Evolutionary conservation across 2,888 invertebrate genomes (phyloP).

Genomic region (Eilema depressum): DNA sequence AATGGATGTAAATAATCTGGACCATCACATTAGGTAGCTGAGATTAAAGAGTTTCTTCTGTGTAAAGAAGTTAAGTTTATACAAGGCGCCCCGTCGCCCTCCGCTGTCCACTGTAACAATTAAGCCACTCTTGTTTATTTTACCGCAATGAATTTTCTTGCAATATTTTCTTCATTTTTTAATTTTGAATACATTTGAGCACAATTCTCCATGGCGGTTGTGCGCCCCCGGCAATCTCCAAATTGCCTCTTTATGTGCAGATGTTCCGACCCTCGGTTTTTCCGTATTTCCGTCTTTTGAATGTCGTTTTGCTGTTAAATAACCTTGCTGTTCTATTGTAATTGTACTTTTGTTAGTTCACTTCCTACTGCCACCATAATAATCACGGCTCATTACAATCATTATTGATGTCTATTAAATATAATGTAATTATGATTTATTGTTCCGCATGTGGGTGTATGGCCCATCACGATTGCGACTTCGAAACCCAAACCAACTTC

Average conservation of each 20-base stretch:
- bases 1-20: slow-evolving; percentile 8
- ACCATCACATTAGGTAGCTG: slow-evolving; percentile 23
- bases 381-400: not conserved
- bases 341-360: slow-evolving; percentile 76
- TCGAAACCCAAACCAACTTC: not conserved
- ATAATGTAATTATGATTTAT: not conserved
- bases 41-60: slow-evolving; percentile 35
- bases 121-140: slow-evolving; percentile 84
- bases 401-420: not conserved
- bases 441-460: no score
- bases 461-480: no score
- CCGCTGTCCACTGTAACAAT: slow-evolving; percentile 69
- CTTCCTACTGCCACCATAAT: slow-evolving; percentile 55
- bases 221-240: slow-evolving; percentile 86
- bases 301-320: slow-evolving; percentile 86
- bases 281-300: slow-evolving; percentile 86
- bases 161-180: slow-evolving; percentile 83
- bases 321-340: slow-evolving; percentile 83
- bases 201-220: slow-evolving; percentile 83
- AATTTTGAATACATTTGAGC: slow-evolving; percentile 86
- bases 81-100: slow-evolving; percentile 38
- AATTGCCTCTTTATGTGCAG: slow-evolving; percentile 87
- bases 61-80: slow-evolving; percentile 38
- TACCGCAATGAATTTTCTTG: slow-evolving; percentile 83
- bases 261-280: slow-evolving; percentile 86